Conservation (phyloP, 2,888 invertebrate species). For the Caenorhabditis doughertyi region DNA sequence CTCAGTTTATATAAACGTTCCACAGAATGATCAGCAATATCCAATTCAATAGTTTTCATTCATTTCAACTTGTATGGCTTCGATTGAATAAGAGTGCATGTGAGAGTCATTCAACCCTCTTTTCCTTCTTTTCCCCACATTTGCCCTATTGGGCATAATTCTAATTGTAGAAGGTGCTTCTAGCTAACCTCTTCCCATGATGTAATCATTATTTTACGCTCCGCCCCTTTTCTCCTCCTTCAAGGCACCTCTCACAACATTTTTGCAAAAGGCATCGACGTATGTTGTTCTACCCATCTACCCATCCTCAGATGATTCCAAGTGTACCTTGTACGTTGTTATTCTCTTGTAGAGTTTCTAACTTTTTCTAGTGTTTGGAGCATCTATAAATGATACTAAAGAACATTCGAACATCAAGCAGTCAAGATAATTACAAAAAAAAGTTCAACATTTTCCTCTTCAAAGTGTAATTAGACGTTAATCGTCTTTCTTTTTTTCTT, state of each 20-base stretch:
- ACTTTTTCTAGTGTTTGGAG: not conserved
- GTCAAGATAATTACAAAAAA: not conserved
- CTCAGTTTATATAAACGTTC: too few relatives aligned
- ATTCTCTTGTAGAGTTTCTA: not conserved
- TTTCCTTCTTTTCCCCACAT: not conserved
- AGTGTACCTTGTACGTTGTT: not conserved
- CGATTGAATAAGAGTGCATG: not conserved
- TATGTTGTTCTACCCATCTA: not conserved
- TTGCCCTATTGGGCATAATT: conserved; percentile 6
- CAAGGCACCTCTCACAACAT: not conserved
- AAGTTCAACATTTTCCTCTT: conserved; percentile 1
- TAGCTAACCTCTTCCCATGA: conserved; percentile 2
- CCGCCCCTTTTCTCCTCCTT: conserved; percentile 3
- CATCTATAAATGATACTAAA: not conserved
- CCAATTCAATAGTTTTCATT: not conserved
- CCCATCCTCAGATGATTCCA: not conserved
- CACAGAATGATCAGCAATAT: not conserved
- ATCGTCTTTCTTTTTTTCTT: not conserved
- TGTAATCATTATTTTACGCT: conserved; percentile 25
- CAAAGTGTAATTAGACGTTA: conserved; percentile 7
- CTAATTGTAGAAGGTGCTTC: conserved; percentile 4
- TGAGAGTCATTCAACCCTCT: conserved; percentile 1
- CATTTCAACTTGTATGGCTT: not conserved
- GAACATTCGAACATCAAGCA: not conserved
- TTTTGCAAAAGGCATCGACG: not conserved